Percentiles rank a stretch among this genome's conserved stretches.
phyloP scores from a whole-genome alignment of 2,113 vertebrate species.

The Onychostruthus taczanowskii region DNA sequence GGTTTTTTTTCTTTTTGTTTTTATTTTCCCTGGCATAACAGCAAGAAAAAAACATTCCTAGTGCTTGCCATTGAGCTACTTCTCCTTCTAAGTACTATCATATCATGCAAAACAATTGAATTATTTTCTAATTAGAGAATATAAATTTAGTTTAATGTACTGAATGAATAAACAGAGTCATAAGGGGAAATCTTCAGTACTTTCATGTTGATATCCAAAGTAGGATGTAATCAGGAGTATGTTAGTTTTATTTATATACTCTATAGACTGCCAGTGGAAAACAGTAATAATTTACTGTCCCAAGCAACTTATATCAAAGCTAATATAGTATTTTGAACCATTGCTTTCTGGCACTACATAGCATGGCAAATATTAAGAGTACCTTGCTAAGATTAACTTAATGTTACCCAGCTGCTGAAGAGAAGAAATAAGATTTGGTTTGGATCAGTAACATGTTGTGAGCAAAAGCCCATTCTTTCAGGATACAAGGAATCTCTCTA shows the following conservation, averaged over 20 bases:
- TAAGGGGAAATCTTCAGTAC: background rate
- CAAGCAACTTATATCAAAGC: background rate
- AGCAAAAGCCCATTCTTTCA: background rate
- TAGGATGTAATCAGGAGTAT: background rate
- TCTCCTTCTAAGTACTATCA: background rate
- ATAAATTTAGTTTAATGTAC: background rate
- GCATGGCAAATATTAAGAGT: background rate
- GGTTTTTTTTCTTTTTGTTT: background rate
- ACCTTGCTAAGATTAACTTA: background rate
- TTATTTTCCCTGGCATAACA: rapidly evolving
- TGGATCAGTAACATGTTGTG: background rate
- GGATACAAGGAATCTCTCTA: background rate
- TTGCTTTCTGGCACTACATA: background rate
- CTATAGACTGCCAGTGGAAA: background rate
- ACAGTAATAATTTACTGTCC: background rate
- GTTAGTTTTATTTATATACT: background rate
- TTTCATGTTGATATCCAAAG: background rate
- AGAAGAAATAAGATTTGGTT: background rate
- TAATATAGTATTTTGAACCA: background rate
- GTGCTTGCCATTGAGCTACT: background rate
- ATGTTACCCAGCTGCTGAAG: background rate
- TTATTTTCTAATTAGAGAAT: background rate
- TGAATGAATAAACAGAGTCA: background rate
- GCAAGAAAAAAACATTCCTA: background rate
- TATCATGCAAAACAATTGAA: rapidly evolving